A percentile compares a stretch with the other conserved stretches of the same genome.
Evolutionary conservation across 2,113 vertebrate species (phyloP).

Genomic region (Platysternon megacephalum): DNA sequence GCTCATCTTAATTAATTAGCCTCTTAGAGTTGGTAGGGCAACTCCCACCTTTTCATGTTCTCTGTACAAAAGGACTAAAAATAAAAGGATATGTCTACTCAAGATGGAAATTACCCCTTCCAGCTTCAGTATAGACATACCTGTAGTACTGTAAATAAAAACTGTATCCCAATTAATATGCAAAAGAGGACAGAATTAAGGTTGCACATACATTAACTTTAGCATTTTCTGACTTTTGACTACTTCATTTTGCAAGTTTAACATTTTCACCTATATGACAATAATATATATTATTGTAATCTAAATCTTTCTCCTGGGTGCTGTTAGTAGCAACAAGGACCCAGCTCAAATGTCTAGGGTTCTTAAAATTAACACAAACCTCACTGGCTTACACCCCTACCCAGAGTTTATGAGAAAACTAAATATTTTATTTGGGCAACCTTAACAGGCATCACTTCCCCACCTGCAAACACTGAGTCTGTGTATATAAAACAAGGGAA

Average conservation of each 20-base stretch:
- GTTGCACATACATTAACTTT: not conserved
- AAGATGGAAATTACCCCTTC: not conserved
- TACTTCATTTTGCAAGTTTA: not conserved
- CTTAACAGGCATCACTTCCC: not conserved
- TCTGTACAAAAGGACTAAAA: not conserved
- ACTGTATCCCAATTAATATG: not conserved
- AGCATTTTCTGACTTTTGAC: not conserved
- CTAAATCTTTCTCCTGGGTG: not conserved
- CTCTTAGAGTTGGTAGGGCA: no score
- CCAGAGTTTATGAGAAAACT: not conserved
- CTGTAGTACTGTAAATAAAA: not conserved
- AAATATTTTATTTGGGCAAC: not conserved
- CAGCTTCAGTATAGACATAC: not conserved
- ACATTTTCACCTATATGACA: not conserved
- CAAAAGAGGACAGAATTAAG: not conserved
- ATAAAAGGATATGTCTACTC: not conserved
- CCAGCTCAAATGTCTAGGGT: not conserved
- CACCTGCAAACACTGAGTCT: not conserved
- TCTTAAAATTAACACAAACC: not conserved
- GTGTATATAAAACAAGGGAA: no score
- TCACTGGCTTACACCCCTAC: not conserved
- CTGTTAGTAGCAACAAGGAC: not conserved
- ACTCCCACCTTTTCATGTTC: no score
- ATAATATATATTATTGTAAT: no score
- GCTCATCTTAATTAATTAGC: no score